A percentile compares a stretch with the other conserved stretches of the same genome.
Evolutionary conservation across 1,140 invertebrate genomes (phyloP).

Genomic region (Megalopta genalis): DNA sequence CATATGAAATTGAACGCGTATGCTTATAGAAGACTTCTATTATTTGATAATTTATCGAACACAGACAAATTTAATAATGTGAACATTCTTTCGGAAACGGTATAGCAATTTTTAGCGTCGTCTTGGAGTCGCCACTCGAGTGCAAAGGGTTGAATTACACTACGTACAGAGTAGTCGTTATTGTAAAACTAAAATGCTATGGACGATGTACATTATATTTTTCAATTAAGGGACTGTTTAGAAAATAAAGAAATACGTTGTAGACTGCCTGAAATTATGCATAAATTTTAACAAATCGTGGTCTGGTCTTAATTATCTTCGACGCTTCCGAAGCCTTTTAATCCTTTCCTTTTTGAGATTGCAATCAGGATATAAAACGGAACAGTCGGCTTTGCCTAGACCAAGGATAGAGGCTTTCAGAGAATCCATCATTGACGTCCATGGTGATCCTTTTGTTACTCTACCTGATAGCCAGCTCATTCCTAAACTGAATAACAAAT

Average conservation of each 20-base stretch:
- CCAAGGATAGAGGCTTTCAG: constrained; percentile 83
- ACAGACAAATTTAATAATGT: too few relatives aligned
- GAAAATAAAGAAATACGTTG: too few relatives aligned
- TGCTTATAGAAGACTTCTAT: too few relatives aligned
- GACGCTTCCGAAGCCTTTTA: constrained; percentile 71
- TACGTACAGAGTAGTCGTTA: neutral
- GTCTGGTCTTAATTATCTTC: constrained; percentile 52
- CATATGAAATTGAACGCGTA: too few relatives aligned
- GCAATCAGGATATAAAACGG: constrained; percentile 76
- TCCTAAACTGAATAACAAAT: constrained; percentile 79
- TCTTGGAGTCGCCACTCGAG: too few relatives aligned
- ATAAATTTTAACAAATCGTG: neutral
- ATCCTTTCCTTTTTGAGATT: constrained; percentile 71
- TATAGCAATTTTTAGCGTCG: too few relatives aligned
- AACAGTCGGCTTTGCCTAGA: constrained; percentile 83
- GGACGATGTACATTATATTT: too few relatives aligned
- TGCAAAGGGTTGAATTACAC: neutral
- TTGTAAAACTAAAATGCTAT: neutral
- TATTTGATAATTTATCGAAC: too few relatives aligned
- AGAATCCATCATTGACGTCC: constrained; percentile 77
- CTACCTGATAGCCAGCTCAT: constrained; percentile 82
- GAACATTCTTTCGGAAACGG: too few relatives aligned
- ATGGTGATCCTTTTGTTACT: constrained; percentile 68
- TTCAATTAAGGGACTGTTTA: too few relatives aligned
- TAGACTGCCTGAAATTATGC: too few relatives aligned